Conservation (phyloP, 2,113 vertebrate genomes). For the Corydoras maculifer region DNA sequence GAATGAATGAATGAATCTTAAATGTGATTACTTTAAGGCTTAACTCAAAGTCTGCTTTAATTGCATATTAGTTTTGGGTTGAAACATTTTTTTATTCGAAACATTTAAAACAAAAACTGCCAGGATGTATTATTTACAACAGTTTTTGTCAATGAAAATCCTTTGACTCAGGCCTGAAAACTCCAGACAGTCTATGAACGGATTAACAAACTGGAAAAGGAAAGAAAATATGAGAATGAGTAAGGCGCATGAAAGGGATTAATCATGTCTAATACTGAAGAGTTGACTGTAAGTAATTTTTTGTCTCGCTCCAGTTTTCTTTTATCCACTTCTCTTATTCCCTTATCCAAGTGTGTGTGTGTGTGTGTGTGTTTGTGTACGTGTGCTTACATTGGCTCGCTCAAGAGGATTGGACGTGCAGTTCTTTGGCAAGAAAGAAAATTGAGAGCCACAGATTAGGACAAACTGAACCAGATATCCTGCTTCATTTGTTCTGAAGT, state of each 20-base stretch:
- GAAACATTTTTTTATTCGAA: too few species aligned
- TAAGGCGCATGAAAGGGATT: constrained; percentile 7
- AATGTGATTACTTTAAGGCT: too few species aligned
- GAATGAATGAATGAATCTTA: too few species aligned
- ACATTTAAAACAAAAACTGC: too few species aligned
- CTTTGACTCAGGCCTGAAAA: neutral
- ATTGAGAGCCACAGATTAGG: constrained; percentile 11
- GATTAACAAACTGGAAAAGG: neutral
- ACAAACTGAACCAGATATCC: constrained; percentile 5
- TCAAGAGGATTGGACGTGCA: constrained; percentile 15
- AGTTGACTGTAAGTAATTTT: neutral
- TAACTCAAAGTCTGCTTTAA: too few species aligned
- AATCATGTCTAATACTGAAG: neutral
- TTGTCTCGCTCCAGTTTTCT: neutral
- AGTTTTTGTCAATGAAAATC: neutral
- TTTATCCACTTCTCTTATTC: neutral
- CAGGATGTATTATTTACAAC: neutral
- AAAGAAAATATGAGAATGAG: neutral
- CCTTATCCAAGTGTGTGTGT: too few species aligned
- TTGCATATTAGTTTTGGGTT: too few species aligned
- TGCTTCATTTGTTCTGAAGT: constrained; percentile 15
- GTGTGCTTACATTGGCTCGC: constrained; percentile 28
- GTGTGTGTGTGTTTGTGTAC: too few species aligned
- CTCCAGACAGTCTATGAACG: constrained; percentile 3
- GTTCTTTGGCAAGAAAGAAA: constrained; percentile 21